Base-by-base conservation (phyloP, 1,140 invertebrate genomes). In the Pinna nobilis region DNA sequence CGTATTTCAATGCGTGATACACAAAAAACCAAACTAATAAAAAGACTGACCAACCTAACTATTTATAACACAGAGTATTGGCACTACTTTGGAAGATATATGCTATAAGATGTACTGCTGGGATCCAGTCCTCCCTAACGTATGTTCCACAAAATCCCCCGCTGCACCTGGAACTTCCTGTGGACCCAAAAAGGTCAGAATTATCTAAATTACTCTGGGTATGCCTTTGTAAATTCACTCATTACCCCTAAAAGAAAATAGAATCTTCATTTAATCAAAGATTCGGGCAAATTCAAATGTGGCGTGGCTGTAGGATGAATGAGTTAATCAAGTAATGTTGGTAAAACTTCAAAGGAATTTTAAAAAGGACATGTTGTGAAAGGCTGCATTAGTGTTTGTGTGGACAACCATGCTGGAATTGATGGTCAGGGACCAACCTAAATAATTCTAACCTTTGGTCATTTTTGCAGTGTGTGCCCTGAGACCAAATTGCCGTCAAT, bases 21-120 rank as follows among this genome's bases (percentile, higher is more conserved):
- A 53, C 32, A 0, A 11, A 20, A 47, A 18, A 18, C 15, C 20
- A 20, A 47, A 18, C 1, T 18, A 47, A 18, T 20, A 18, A 18
- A 47, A 47, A 20, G 20, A 18, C 20, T 47, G 51, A 23, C 32
- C 13, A 15, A 28, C 15, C 23, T 20, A 4, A 35, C 15, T 59
- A n/a, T 35, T 3, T 59, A 35, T 35, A 44, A 20, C 32, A 18
- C 39, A 70, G 67, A 70, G 67, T 25, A 30, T 70, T 15, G 55
- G 67, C 3, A 70, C 67, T 28, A 70, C 25, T 9, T 6, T 70
- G 0, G 55, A 70, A 60, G 67, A 70, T 47, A 61, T 70, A 25
- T 70, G 67, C 49, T 59, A 60, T 49, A 70, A 70, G 30, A 61
- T 70, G 55, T 70, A 70, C 55, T 70, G 67, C 28, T 70, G 67